Conservation (phyloP, 1,140 invertebrate genomes). For the Papilio dardanus region DNA sequence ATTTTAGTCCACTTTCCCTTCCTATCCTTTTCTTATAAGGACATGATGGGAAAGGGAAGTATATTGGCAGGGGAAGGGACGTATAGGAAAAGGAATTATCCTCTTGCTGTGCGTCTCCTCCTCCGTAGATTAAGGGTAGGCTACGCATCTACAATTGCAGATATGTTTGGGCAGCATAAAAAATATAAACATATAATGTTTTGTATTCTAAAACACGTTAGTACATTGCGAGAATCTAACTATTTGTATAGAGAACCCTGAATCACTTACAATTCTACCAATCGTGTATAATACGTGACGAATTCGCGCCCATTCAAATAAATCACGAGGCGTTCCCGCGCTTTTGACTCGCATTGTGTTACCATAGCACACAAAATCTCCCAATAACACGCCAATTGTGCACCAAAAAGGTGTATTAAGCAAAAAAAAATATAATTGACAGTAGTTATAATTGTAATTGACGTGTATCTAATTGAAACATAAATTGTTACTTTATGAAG, state of each 20-base stretch:
- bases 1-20: too few relatives aligned
- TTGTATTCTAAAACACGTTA: neutral
- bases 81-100: too few relatives aligned
- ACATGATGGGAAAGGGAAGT: too few relatives aligned
- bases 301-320: slow-evolving; percentile 61
- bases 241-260: neutral
- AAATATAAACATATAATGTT: too few relatives aligned
- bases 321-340: slow-evolving; percentile 67
- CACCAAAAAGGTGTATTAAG: slow-evolving; percentile 57
- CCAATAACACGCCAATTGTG: slow-evolving; percentile 60
- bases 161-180: too few relatives aligned
- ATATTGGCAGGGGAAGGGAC: too few relatives aligned
- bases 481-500: slow-evolving; percentile 50
- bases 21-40: too few relatives aligned
- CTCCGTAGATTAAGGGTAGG: too few relatives aligned
- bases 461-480: slow-evolving; percentile 52
- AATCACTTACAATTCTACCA: slow-evolving; percentile 59
- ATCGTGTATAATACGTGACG: slow-evolving; percentile 59
- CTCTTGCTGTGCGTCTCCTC: too few relatives aligned
- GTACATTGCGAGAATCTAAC: neutral
- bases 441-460: slow-evolving; percentile 56
- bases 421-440: slow-evolving; percentile 63
- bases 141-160: too few relatives aligned
- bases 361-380: slow-evolving; percentile 70
- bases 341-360: slow-evolving; percentile 65